phyloP scores from a whole-genome alignment of 2,797 vertebrate species.

The Apogon hyalosoma region DNA sequence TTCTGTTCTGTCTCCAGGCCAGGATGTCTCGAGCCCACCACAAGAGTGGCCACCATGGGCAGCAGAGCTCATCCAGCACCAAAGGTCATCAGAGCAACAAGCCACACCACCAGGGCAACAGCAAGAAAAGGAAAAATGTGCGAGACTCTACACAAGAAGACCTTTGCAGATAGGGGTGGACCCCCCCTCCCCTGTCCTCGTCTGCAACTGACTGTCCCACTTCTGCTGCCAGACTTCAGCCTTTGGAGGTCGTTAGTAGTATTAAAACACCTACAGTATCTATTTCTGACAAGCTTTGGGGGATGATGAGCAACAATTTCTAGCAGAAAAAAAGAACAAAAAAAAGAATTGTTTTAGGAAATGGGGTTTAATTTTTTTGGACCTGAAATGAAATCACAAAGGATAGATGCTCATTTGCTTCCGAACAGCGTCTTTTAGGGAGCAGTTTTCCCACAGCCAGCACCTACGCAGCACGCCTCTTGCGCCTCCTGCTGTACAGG shows the following conservation, averaged over 20 bases:
- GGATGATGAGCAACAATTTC: slow-evolving; percentile 69
- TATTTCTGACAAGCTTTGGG: slow-evolving; percentile 57
- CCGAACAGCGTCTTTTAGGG: slow-evolving; percentile 68
- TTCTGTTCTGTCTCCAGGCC: slow-evolving; percentile 77
- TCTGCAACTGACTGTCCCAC: slow-evolving; percentile 65
- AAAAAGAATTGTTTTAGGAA: slow-evolving; percentile 60
- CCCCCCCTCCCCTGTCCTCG: slow-evolving; percentile 41
- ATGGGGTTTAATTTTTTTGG: slow-evolving; percentile 64
- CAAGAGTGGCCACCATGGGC: slow-evolving; percentile 90
- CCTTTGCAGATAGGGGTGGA: slow-evolving; percentile 92
- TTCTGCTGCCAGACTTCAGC: slow-evolving; percentile 75
- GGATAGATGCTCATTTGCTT: slow-evolving; percentile 71
- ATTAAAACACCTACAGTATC: slow-evolving; percentile 58
- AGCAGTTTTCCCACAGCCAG: slow-evolving; percentile 68
- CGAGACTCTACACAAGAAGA: slow-evolving; percentile 90
- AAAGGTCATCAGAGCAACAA: slow-evolving; percentile 88
- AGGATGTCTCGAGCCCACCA: slow-evolving; percentile 89
- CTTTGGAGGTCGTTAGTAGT: slow-evolving; percentile 72
- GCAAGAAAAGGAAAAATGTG: slow-evolving; percentile 97
- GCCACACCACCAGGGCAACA: slow-evolving; percentile 89
- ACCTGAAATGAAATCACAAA: slow-evolving; percentile 75
- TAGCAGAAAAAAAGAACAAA: slow-evolving; percentile 65
- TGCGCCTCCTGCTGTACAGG: slow-evolving; percentile 75
- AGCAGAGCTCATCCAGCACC: slow-evolving; percentile 88
- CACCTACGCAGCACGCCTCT: slow-evolving; percentile 64